Evolutionary conservation across 2,888 invertebrate species (phyloP), one percentile per base, ranked within the genome.

Genomic region (Eremobia ochroleuca): DNA sequence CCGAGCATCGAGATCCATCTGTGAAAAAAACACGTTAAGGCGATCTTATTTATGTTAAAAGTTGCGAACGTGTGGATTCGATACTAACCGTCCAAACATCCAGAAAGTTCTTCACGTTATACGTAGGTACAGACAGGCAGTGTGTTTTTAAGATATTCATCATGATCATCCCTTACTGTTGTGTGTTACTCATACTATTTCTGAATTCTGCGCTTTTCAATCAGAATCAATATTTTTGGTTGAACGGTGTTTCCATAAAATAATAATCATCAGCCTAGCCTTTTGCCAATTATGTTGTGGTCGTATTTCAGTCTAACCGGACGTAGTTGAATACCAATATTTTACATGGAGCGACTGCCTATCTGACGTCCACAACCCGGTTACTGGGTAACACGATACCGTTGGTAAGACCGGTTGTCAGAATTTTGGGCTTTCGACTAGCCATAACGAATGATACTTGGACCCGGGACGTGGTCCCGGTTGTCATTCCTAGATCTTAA

Each of bases 41-140:
- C 21, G 8, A 62, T 67, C 18, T 81, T 68, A 58, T 67, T 46
- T 67, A 81, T 62, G 81, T 66, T 55, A 46, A 80, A 74, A 74
- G 61, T 81, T 79, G n/a, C 0, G n/a, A 40, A 62, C 46, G 55
- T 78, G 64, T 37, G 67, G 37, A 46, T 49, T 67, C 31, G 21
- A 31, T 46, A 62, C 21, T 66, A 61, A 66, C 31, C 43, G n/a
- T 34, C 28, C 11, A 31, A 66, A 55, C 37, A 46, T 73, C 31
- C 18, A n/a, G n/a, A 46, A 61, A 58, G 18, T 72, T 73, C 28
- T 25, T 49, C 31, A 40, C n/a, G n/a, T 43, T 79, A 34, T 9
- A 15, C 21, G 28, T 59, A 6, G n/a, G n/a, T n/a, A n/a, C n/a
- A n/a, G n/a, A n/a, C n/a, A n/a, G n/a, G n/a, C n/a, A n/a, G 4